A percentile compares a stretch with the other conserved stretches of the same genome.
Evolutionary conservation across 2,797 vertebrate genomes (phyloP).

Genomic region (Petrocephalus schoutedeni): DNA sequence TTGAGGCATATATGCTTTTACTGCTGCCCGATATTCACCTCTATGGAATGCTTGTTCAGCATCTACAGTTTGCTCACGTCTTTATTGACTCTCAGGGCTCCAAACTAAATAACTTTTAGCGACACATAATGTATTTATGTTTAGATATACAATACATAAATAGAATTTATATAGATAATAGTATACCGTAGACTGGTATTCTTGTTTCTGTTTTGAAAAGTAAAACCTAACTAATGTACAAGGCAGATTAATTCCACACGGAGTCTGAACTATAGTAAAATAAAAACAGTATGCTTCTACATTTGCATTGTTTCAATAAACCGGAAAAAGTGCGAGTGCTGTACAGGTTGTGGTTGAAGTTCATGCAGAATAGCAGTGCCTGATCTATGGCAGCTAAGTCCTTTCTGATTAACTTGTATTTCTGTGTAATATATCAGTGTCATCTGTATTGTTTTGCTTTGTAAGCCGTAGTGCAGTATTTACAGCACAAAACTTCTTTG

Average conservation of each 20-base stretch:
- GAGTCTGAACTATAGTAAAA: not conserved
- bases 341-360: not conserved
- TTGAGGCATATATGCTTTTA: too few relatives aligned
- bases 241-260: not conserved
- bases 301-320: constrained; percentile 3
- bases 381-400: not conserved
- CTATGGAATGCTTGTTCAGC: too few relatives aligned
- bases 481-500: not conserved
- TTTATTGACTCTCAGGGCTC: not conserved
- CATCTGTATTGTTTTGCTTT: not conserved
- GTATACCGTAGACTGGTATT: too few relatives aligned
- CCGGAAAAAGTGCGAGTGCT: not conserved
- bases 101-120: not conserved
- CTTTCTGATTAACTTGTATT: not conserved
- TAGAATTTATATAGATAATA: too few relatives aligned
- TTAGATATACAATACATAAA: not conserved
- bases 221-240: not conserved
- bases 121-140: not conserved
- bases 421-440: not conserved
- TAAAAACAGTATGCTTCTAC: not conserved
- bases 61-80: not conserved
- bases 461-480: not conserved
- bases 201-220: constrained; percentile 1
- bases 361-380: not conserved
- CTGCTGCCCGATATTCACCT: not conserved